Conservation (phyloP, 2,888 invertebrate genomes). For the Candidula unifasciata region DNA sequence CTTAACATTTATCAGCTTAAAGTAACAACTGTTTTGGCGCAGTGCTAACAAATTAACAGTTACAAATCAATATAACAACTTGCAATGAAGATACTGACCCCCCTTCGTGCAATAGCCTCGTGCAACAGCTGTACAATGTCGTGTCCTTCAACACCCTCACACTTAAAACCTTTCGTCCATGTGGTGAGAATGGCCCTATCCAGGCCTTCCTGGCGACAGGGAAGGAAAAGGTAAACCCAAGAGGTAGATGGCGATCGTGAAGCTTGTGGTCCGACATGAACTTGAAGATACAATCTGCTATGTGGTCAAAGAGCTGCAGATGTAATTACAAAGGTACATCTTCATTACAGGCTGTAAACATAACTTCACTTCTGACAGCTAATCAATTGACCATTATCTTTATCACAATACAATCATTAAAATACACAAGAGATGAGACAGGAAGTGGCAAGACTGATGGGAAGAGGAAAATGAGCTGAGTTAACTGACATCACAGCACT, state of each 20-base stretch:
- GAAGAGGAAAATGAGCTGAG: no score
- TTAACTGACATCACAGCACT: no score
- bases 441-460: no score
- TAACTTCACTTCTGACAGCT: no score
- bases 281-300: constrained; percentile 93
- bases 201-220: constrained; percentile 92
- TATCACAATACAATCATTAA: no score
- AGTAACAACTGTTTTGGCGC: not conserved
- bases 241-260: constrained; percentile 85
- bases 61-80: not conserved
- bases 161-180: constrained; percentile 98
- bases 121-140: constrained; percentile 93
- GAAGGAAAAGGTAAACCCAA: constrained; percentile 98
- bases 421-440: not conserved
- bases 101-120: constrained; percentile 91
- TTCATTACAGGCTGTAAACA: not conserved
- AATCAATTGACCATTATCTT: no score
- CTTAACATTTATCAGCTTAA: no score
- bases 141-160: constrained; percentile 91
- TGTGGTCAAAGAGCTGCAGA: constrained; percentile 91
- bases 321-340: not conserved
- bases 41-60: not conserved
- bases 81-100: constrained; percentile 80
- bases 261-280: constrained; percentile 90
- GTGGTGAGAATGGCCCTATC: constrained; percentile 90